phyloP scores from a whole-genome alignment of 2,797 vertebrate species.

The Lagocephalus sceleratus region DNA sequence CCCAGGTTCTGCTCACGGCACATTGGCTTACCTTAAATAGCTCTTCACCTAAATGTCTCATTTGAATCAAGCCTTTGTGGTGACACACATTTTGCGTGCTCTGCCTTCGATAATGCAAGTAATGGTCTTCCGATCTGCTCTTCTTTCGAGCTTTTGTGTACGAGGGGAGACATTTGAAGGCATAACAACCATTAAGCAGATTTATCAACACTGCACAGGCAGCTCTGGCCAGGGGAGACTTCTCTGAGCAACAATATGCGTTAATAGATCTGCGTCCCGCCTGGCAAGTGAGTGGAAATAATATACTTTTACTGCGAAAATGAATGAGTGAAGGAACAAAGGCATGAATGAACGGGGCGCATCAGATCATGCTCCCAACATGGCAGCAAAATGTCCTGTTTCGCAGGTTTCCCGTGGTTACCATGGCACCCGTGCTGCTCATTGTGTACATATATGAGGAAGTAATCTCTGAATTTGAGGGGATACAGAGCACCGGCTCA shows the following conservation, averaged over 20 bases:
- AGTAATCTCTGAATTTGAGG: constrained; percentile 32
- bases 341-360: constrained; percentile 39
- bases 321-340: constrained; percentile 45
- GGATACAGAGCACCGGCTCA: constrained; percentile 30
- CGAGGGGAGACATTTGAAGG: constrained; percentile 18
- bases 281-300: constrained; percentile 37
- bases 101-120: constrained; percentile 9
- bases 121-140: constrained; percentile 3
- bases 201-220: constrained; percentile 29
- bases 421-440: constrained; percentile 10
- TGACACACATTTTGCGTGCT: background rate
- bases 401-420: constrained; percentile 41
- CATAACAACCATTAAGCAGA: constrained; percentile 30
- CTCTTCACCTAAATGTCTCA: background rate
- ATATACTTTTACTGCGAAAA: constrained; percentile 44
- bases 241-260: constrained; percentile 11
- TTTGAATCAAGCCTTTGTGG: constrained; percentile 1
- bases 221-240: constrained; percentile 35
- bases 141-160: constrained; percentile 3
- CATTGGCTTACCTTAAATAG: constrained; percentile 1
- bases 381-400: constrained; percentile 41
- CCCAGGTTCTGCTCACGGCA: background rate
- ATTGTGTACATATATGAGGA: constrained; percentile 24
- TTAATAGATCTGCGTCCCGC: constrained; percentile 38
- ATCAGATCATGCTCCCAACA: constrained; percentile 39